Percentiles rank a stretch among this genome's conserved stretches.
Conservation (phyloP, 1,140 invertebrate species). For the Papilio polyxenes region DNA sequence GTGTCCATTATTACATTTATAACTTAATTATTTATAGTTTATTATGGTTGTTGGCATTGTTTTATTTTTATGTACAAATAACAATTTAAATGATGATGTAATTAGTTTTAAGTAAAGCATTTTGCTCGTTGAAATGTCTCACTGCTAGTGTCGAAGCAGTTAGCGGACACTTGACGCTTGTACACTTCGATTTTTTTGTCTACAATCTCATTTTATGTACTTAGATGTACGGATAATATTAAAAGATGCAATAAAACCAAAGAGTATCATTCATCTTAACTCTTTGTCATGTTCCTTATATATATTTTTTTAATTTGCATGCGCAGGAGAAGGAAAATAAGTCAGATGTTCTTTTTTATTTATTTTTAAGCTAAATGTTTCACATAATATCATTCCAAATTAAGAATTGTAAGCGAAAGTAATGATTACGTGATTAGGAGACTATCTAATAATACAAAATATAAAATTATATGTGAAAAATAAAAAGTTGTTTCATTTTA, state of each 20-base stretch:
- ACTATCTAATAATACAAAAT: constrained; percentile 74
- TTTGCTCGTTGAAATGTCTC: constrained; percentile 51
- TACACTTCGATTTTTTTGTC: constrained; percentile 41
- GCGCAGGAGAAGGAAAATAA: constrained; percentile 44
- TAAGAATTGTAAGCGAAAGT: constrained; percentile 77
- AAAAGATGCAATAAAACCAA: constrained; percentile 65
- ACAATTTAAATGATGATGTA: constrained; percentile 72
- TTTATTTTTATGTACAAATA: constrained; percentile 80
- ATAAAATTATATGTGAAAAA: constrained; percentile 71
- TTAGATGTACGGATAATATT: constrained; percentile 44
- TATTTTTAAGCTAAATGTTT: constrained; percentile 77
- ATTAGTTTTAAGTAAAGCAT: constrained; percentile 63
- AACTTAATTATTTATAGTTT: constrained; percentile 75
- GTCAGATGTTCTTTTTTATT: constrained; percentile 70
- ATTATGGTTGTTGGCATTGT: constrained; percentile 78
- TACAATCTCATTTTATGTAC: constrained; percentile 44
- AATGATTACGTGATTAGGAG: constrained; percentile 74
- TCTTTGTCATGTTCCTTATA: constrained; percentile 73
- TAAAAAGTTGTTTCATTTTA: constrained; percentile 43
- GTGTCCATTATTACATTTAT: constrained; percentile 72
- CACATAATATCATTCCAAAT: constrained; percentile 79
- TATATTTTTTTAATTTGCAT: constrained; percentile 58
- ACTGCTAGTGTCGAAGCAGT: constrained; percentile 52
- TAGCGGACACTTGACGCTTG: constrained; percentile 54
- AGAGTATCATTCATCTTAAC: constrained; percentile 72